phyloP scores from a whole-genome alignment of 2,888 invertebrate species.

The Taenaris catops region DNA sequence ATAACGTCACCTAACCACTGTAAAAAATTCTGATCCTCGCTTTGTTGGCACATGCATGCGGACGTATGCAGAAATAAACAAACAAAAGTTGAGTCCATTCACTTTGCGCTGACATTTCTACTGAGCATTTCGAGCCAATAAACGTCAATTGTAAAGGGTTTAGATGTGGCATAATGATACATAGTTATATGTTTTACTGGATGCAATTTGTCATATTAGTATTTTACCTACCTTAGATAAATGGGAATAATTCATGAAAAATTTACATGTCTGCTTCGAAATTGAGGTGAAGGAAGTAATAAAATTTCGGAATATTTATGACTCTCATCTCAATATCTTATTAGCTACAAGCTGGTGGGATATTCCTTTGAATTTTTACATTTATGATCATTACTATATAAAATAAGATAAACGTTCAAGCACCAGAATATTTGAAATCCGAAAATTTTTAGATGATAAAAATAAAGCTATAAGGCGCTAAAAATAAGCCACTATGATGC shows the following conservation, averaged over 20 bases:
- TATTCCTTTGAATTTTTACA: conserved; percentile 2
- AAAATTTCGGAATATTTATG: conserved; percentile 13
- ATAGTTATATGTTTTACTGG: conserved; percentile 14
- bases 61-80: conserved; percentile 65
- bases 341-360: conserved; percentile 1
- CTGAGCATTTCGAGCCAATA: conserved; percentile 54
- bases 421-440: too few relatives aligned
- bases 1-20: too few relatives aligned
- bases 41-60: conserved; percentile 68
- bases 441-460: too few relatives aligned
- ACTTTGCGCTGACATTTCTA: conserved; percentile 72
- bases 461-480: too few relatives aligned
- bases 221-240: conserved; percentile 15
- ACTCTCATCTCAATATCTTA: conserved; percentile 10
- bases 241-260: conserved; percentile 16
- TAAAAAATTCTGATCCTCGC: conserved; percentile 49
- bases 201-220: conserved; percentile 13
- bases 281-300: conserved; percentile 12
- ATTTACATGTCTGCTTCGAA: conserved; percentile 11
- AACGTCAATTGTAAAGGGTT: conserved; percentile 39
- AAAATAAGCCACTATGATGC: too few relatives aligned
- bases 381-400: not conserved
- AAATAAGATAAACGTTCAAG: not conserved
- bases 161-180: conserved; percentile 18
- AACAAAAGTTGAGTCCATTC: conserved; percentile 71